Percentiles rank a stretch among this genome's conserved stretches.
phyloP scores from a whole-genome alignment of 2,888 invertebrate species.

The Carcina quercana region DNA sequence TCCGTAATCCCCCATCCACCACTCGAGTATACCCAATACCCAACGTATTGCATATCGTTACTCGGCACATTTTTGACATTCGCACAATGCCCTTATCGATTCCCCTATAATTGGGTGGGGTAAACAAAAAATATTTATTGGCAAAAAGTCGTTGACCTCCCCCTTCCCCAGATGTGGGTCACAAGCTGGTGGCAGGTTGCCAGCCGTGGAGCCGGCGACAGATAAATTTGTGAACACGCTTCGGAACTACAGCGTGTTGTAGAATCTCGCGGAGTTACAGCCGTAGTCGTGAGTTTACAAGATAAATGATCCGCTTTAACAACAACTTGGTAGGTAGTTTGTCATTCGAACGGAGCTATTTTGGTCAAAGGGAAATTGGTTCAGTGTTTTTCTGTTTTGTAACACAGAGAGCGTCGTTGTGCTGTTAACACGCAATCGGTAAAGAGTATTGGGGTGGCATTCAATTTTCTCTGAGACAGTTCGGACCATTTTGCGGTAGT shows the following conservation, averaged over 20 bases:
- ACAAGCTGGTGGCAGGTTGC: slow-evolving; percentile 28
- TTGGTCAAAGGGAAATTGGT: no score
- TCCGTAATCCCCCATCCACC: background rate
- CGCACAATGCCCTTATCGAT: slow-evolving; percentile 6
- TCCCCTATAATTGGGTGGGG: slow-evolving; percentile 24
- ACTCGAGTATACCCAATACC: background rate
- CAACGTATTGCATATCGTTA: background rate
- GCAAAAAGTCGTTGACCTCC: slow-evolving; percentile 26
- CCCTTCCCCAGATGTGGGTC: slow-evolving; percentile 27
- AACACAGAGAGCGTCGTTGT: no score
- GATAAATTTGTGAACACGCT: slow-evolving; percentile 32
- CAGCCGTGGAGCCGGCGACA: slow-evolving; percentile 22
- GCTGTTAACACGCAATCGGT: no score
- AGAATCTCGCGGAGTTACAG: slow-evolving; percentile 12
- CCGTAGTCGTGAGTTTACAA: background rate
- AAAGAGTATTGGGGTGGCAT: no score
- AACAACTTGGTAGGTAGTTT: background rate
- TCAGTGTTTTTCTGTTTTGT: no score
- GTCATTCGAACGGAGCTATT: background rate
- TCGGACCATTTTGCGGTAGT: no score
- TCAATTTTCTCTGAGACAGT: no score
- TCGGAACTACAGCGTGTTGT: slow-evolving; percentile 21
- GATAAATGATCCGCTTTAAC: slow-evolving; percentile 1
- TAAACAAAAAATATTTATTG: slow-evolving; percentile 45
- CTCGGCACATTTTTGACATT: slow-evolving; percentile 3